Conservation (phyloP, 1,140 invertebrate genomes). For the Tribolium madens region DNA sequence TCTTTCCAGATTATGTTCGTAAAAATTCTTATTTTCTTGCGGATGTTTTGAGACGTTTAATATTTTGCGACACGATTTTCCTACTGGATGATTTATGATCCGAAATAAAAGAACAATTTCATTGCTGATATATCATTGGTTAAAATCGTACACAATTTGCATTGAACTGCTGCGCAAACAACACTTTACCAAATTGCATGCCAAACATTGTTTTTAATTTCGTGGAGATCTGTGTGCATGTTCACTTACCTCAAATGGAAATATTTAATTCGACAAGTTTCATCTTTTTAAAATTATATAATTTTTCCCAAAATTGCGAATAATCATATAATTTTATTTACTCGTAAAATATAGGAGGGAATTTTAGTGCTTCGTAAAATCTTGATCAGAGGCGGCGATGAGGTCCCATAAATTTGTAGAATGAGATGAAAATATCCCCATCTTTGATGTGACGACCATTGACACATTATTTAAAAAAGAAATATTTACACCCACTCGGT, state of each 20-base stretch:
- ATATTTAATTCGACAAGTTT: background rate
- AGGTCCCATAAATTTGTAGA: conserved; percentile 36
- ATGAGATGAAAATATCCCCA: conserved; percentile 7
- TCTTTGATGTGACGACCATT: conserved; percentile 25
- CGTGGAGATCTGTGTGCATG: conserved; percentile 2
- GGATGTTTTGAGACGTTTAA: background rate
- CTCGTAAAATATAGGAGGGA: conserved; percentile 41
- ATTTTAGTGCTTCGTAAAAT: conserved; percentile 41
- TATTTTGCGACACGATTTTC: conserved; percentile 18
- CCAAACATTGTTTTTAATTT: conserved; percentile 33
- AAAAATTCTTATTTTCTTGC: conserved; percentile 35
- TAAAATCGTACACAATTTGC: conserved; percentile 13
- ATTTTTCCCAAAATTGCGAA: conserved; percentile 9
- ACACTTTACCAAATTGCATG: conserved; percentile 23
- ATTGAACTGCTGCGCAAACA: conserved; percentile 6
- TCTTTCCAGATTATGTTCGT: conserved; percentile 20
- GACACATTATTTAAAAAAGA: conserved; percentile 3
- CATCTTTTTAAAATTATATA: background rate
- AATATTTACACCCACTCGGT: background rate
- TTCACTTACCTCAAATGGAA: background rate
- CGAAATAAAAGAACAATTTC: conserved; percentile 2
- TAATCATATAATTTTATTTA: conserved; percentile 45
- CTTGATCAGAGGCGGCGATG: conserved; percentile 41
- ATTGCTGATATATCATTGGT: background rate
- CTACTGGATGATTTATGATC: background rate